These are phyloP conservation scores for Tauraco erythrolophus DNA, from an alignment of 2,113 vertebrate species.

Conservation along the genomic window DNA sequence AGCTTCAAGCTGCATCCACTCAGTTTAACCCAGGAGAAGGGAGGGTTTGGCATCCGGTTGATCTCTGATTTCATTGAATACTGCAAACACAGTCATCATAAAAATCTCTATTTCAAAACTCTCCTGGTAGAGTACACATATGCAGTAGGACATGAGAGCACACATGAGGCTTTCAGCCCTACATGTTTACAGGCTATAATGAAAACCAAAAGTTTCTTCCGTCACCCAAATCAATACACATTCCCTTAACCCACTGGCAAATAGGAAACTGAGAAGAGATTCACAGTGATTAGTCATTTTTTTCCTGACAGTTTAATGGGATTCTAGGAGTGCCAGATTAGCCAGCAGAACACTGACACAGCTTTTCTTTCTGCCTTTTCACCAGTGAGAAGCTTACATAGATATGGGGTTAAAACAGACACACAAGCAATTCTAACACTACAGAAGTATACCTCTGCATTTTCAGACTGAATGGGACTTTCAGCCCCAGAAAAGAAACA, in stretches of 20 bases:
- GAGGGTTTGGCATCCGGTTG: background rate
- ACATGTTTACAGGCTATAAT: constrained; percentile 67
- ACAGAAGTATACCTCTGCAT: background rate
- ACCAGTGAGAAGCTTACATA: background rate
- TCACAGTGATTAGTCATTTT: constrained; percentile 29
- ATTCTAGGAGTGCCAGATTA: constrained; percentile 42
- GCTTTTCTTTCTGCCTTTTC: background rate
- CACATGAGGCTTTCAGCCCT: constrained; percentile 49
- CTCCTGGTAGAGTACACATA: background rate
- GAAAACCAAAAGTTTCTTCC: constrained; percentile 68
- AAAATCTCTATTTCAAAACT: constrained; percentile 24
- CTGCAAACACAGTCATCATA: constrained; percentile 4
- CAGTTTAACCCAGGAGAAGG: background rate
- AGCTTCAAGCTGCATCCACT: background rate
- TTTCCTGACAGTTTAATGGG: constrained; percentile 60
- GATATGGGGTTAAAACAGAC: background rate
- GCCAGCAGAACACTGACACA: background rate
- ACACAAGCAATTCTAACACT: background rate
- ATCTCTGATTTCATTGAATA: background rate
- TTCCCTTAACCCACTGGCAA: constrained; percentile 58
- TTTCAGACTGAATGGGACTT: background rate
- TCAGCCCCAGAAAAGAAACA: background rate
- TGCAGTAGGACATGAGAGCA: constrained; percentile 22
- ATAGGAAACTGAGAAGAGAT: background rate
- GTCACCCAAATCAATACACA: constrained; percentile 61